These are phyloP conservation scores for Epirrhoe alternata DNA, from an alignment of 2,888 invertebrate genomes.

Conservation along the genomic window DNA sequence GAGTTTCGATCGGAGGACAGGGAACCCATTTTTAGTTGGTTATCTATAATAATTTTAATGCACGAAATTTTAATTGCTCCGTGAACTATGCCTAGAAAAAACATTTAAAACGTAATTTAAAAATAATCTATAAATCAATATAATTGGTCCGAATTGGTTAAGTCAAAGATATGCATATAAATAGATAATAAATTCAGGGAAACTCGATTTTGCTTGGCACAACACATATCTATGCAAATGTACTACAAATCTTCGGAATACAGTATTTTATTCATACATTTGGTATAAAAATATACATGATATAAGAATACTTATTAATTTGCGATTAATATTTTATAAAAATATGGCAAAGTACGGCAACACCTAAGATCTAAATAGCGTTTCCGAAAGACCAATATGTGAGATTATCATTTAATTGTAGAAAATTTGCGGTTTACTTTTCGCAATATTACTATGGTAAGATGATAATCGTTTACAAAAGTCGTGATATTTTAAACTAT, in stretches of 20 bases:
- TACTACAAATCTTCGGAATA: slow-evolving; percentile 6
- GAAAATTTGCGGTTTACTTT: not conserved
- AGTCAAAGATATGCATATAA: slow-evolving; percentile 18
- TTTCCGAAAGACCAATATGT: not conserved
- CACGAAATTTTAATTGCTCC: too few relatives aligned
- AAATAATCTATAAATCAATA: not conserved
- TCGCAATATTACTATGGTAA: not conserved
- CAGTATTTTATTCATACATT: slow-evolving; percentile 24
- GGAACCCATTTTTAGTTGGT: too few relatives aligned
- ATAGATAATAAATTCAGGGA: slow-evolving; percentile 9
- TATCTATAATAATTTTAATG: too few relatives aligned
- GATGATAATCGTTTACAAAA: slow-evolving; percentile 1
- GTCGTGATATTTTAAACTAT: not conserved
- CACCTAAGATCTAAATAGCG: not conserved
- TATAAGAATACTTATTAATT: not conserved
- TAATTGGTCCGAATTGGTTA: slow-evolving; percentile 8
- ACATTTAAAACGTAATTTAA: not conserved
- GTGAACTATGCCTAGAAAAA: not conserved
- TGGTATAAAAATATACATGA: slow-evolving; percentile 30
- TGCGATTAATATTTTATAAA: slow-evolving; percentile 5
- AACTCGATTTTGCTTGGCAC: slow-evolving; percentile 19
- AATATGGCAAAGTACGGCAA: slow-evolving; percentile 12
- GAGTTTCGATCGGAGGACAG: too few relatives aligned
- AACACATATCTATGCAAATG: slow-evolving; percentile 8
- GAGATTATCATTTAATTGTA: not conserved